These are phyloP conservation scores for Staurois parvus DNA, from an alignment of 2,797 vertebrate genomes.

Conservation along the genomic window DNA sequence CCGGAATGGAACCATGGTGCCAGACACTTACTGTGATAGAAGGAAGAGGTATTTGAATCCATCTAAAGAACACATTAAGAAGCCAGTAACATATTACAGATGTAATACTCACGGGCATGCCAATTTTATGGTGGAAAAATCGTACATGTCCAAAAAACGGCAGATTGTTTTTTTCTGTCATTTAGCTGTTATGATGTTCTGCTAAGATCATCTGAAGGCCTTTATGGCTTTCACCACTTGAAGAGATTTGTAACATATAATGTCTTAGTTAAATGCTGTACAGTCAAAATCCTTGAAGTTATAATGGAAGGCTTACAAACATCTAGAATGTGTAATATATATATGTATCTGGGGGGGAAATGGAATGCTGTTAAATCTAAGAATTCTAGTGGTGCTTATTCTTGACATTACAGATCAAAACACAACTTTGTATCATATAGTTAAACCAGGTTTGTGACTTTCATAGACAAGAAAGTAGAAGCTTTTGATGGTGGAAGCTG, in stretches of 20 bases:
- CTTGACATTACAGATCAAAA: not conserved
- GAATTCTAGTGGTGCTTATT: not conserved
- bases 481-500: too few relatives aligned
- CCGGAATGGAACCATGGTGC: conserved; percentile 74
- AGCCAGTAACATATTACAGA: not conserved
- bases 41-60: conserved; percentile 79
- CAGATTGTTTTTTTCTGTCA: conserved; percentile 36
- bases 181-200: conserved; percentile 32
- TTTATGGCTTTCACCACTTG: conserved; percentile 34
- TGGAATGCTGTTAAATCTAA: not conserved
- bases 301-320: not conserved
- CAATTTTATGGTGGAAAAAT: conserved; percentile 36
- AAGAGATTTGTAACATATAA: conserved; percentile 10
- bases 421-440: not conserved
- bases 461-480: not conserved
- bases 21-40: conserved; percentile 75
- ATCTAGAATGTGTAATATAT: not conserved
- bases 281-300: not conserved
- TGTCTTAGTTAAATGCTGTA: conserved; percentile 4
- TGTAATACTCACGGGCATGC: not conserved
- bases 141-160: conserved; percentile 20
- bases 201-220: conserved; percentile 42
- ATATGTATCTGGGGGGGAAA: not conserved
- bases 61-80: not conserved
- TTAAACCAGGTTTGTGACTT: too few relatives aligned